Evolutionary conservation across 1,140 invertebrate species (phyloP), one percentile per base, ranked within the genome.

Genomic region (Pseudomyrmex sp.): DNA sequence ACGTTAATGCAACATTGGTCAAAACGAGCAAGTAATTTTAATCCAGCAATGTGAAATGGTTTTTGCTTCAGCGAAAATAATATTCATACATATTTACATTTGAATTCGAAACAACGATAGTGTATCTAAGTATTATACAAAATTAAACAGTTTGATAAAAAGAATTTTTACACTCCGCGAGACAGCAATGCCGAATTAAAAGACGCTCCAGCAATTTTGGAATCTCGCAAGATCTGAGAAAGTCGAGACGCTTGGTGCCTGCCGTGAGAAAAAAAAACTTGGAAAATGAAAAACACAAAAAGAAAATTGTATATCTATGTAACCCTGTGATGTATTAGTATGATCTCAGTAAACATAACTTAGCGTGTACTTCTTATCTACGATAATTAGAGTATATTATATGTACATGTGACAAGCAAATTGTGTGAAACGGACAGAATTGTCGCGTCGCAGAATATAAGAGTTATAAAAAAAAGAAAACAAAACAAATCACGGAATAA

Each of bases 251-350:
- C 56, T 50, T 58, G 26, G 61, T 69, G 87, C 86, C 70, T 88
- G 56, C 74, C 70, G 79, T 76, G 61, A n/a, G 15, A 74, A 70
- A 79, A 85, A 18, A 69, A 70, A 79, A 61, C 66, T 66, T 44
- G 63, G 66, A 84, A 91, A 83, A 89, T 86, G 89, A 90, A 89
- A 80, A 85, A 76, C 75, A 89, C 35, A 82, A 84, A 89, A 74
- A 87, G 89, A 83, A 72, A 79, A 85, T 89, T 90, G 91, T 89
- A 86, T 89, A 89, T 93, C 91, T 92, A 93, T 94, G 94, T 94
- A 94, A 94, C 93, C 94, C 94, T 94, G 94, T 94, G 94, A 94
- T 94, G 94, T 94, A 94, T 94, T 94, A 94, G 92, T 94, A 94
- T 94, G 94, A 94, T 94, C 93, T 94, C 94, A 94, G 91, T 94